Conservation (phyloP, 2,888 invertebrate species). For the Euzophera pinguis region DNA sequence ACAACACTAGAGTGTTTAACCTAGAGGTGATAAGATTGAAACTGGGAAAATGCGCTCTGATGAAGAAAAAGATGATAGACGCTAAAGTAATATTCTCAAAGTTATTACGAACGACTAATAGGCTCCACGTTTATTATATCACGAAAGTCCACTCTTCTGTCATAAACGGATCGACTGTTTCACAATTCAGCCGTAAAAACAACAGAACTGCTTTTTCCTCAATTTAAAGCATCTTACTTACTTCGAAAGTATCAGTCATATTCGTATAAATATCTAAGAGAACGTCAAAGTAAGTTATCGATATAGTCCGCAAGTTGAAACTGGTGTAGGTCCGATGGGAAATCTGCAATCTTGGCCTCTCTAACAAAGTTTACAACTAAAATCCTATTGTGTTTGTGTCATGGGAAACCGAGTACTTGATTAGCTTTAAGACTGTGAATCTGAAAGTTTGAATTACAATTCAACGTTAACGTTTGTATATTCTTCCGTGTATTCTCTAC, state of each 20-base stretch:
- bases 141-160: too few species aligned
- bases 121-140: background rate
- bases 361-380: slow-evolving; percentile 77
- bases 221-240: too few species aligned
- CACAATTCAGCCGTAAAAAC: too few species aligned
- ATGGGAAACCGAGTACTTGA: slow-evolving; percentile 59
- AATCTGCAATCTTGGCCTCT: slow-evolving; percentile 75
- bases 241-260: slow-evolving; percentile 29
- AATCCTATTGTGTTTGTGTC: slow-evolving; percentile 72
- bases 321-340: slow-evolving; percentile 70
- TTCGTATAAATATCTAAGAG: slow-evolving; percentile 52
- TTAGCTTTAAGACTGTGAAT: slow-evolving; percentile 31
- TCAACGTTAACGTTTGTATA: background rate
- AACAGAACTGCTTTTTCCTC: too few species aligned
- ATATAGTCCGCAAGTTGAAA: slow-evolving; percentile 71
- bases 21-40: too few species aligned
- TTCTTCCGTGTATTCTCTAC: background rate
- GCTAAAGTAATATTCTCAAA: too few species aligned
- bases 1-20: too few species aligned
- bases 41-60: too few species aligned
- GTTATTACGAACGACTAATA: too few species aligned
- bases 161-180: too few species aligned
- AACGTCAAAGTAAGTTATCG: slow-evolving; percentile 66
- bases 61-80: too few species aligned
- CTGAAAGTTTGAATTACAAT: background rate